Evolutionary conservation across 2,113 vertebrate genomes (phyloP).

Genomic region (Ameiurus melas): DNA sequence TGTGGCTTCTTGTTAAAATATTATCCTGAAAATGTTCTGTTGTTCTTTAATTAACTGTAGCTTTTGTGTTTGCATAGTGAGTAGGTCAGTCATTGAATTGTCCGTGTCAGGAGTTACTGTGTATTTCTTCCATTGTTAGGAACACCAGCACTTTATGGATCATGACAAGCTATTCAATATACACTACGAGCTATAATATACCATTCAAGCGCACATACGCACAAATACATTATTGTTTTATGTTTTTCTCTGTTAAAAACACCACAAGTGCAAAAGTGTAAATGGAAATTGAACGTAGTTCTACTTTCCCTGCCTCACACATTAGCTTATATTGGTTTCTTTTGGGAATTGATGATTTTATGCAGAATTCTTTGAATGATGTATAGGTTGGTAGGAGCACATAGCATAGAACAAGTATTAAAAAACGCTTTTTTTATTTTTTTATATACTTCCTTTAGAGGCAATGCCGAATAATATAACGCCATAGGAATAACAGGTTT

Average conservation of each 20-base stretch:
- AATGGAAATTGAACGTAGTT: constrained; percentile 54
- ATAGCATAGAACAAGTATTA: neutral
- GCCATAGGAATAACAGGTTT: neutral
- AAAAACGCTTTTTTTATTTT: too few species aligned
- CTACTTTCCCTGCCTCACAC: neutral
- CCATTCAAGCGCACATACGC: too few species aligned
- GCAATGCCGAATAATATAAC: constrained; percentile 21
- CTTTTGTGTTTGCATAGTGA: neutral
- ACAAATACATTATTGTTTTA: constrained; percentile 6
- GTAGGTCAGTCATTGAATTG: neutral
- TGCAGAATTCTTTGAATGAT: neutral
- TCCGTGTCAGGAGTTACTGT: neutral
- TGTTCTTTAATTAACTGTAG: neutral
- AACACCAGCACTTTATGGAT: constrained; percentile 44
- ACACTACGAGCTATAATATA: neutral
- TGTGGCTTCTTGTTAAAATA: neutral
- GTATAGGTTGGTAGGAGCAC: neutral
- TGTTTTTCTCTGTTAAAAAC: constrained; percentile 44
- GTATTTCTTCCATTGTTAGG: neutral
- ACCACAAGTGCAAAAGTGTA: constrained; percentile 75
- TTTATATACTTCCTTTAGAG: neutral
- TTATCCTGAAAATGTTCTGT: neutral
- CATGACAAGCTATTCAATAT: neutral
- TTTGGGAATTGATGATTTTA: neutral
- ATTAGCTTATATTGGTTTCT: neutral